Conservation (phyloP, 2,797 vertebrate genomes). For the Acanthopagrus latus region DNA sequence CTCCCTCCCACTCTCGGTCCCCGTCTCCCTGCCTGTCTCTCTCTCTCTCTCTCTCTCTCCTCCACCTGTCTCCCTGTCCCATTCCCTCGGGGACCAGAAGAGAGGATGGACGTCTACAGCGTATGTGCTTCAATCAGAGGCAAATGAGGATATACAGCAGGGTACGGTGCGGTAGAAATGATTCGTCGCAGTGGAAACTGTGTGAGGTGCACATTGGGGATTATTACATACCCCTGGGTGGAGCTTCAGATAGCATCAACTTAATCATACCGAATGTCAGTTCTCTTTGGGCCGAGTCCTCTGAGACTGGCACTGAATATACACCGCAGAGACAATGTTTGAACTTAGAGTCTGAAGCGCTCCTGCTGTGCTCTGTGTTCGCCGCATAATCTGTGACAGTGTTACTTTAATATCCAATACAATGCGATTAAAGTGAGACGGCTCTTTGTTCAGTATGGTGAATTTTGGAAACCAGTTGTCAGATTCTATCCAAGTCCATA, state of each 20-base stretch:
- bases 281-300: conserved; percentile 67
- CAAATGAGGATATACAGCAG: conserved; percentile 62
- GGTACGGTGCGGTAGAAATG: conserved; percentile 39
- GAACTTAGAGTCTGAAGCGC: conserved; percentile 48
- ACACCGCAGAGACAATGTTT: conserved; percentile 58
- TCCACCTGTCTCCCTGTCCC: conserved; percentile 38
- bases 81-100: conserved; percentile 8
- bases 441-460: conserved; percentile 9
- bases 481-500: not conserved
- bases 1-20: conserved; percentile 48
- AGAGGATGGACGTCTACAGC: conserved; percentile 55
- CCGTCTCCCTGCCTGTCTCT: conserved; percentile 39
- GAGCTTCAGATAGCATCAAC: conserved; percentile 66
- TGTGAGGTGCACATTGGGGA: conserved; percentile 56
- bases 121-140: conserved; percentile 58
- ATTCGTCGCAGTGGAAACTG: conserved; percentile 51
- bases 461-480: conserved; percentile 8
- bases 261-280: conserved; percentile 76
- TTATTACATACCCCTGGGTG: conserved; percentile 57
- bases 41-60: conserved; percentile 42
- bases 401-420: conserved; percentile 25
- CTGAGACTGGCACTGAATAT: conserved; percentile 58
- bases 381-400: conserved; percentile 40
- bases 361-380: conserved; percentile 28
- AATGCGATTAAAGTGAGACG: conserved; percentile 33